Conservation (phyloP, 2,888 invertebrate species). For the Desoria tigrina region DNA sequence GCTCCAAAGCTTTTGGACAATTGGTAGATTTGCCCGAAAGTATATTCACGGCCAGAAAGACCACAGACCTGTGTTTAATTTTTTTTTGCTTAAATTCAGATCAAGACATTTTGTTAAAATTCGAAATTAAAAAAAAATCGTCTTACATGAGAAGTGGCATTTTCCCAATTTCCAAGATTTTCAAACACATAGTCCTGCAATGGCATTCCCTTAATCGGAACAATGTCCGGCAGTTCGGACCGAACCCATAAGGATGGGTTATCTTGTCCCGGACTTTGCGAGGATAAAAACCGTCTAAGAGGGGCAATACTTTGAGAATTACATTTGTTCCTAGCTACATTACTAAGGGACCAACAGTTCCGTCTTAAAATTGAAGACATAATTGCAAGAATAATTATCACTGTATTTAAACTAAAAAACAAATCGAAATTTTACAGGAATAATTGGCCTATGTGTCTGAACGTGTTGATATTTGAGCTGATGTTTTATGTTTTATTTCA, state of each 20-base stretch:
- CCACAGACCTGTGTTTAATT: conserved; percentile 42
- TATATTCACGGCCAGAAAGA: conserved; percentile 41
- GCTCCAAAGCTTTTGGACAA: conserved; percentile 51
- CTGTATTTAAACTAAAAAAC: no score
- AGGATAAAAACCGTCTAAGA: no score
- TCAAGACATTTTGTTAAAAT: conserved; percentile 9
- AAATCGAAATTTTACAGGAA: no score
- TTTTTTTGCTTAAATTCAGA: background rate
- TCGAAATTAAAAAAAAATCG: conserved; percentile 3
- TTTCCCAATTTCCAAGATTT: conserved; percentile 32
- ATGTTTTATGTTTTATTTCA: no score
- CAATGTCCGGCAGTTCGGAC: conserved; percentile 17
- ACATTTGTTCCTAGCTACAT: no score
- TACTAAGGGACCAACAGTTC: no score
- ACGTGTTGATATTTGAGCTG: no score
- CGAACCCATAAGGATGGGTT: conserved; percentile 6
- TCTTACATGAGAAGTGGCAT: conserved; percentile 32
- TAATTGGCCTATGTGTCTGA: no score
- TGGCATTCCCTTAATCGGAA: conserved; percentile 25
- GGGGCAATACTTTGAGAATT: no score
- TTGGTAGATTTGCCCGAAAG: conserved; percentile 33
- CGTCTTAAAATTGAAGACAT: no score
- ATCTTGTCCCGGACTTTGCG: background rate
- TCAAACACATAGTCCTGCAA: conserved; percentile 36
- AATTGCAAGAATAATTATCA: no score